phyloP scores from a whole-genome alignment of 2,113 vertebrate genomes.

The Aramus guarauna region DNA sequence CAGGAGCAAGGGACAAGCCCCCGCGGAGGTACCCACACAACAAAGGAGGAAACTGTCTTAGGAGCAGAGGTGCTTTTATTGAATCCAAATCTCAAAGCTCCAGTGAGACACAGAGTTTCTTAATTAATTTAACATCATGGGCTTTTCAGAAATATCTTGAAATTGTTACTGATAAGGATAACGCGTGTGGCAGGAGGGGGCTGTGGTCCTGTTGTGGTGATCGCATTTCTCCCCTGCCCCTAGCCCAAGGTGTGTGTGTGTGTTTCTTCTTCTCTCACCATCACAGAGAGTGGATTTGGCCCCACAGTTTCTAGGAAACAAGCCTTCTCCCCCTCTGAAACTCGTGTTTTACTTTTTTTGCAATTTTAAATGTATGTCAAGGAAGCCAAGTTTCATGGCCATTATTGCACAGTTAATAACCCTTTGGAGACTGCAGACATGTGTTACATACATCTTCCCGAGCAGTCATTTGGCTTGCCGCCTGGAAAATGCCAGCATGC shows the following conservation, averaged over 20 bases:
- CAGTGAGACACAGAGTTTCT: background rate
- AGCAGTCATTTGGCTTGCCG: background rate
- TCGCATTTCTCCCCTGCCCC: background rate
- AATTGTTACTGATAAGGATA: background rate
- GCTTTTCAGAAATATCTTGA: background rate
- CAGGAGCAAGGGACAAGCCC: background rate
- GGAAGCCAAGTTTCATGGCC: conserved; percentile 58
- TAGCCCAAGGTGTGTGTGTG: background rate
- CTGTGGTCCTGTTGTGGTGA: background rate
- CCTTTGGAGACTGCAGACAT: conserved; percentile 61
- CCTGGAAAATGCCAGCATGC: conserved; percentile 60
- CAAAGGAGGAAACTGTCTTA: background rate
- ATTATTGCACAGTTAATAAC: conserved; percentile 59
- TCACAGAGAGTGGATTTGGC: background rate
- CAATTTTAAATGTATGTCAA: background rate
- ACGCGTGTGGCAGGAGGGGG: background rate
- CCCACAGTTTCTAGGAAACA: background rate
- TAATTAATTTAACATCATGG: background rate
- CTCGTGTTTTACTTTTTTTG: background rate
- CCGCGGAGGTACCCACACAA: background rate
- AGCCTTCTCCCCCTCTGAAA: background rate
- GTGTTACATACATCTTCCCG: conserved; percentile 51
- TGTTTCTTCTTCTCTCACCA: background rate
- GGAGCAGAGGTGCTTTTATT: background rate
- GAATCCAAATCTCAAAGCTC: background rate